phyloP scores from a whole-genome alignment of 2,797 vertebrate species.

The Cheirogaleus major region DNA sequence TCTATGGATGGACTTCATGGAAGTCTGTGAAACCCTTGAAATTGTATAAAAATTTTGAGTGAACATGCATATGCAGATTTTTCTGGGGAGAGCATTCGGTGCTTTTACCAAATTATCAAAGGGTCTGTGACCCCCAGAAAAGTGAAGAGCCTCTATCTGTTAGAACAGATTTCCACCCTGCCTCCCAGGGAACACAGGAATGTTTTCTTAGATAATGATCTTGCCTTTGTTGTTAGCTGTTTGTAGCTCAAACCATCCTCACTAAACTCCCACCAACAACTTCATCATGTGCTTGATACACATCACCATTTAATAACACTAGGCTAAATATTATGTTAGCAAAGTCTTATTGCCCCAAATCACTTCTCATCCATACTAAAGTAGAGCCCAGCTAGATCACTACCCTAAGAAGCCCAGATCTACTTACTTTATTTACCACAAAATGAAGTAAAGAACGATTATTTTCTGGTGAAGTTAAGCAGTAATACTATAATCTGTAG shows the following conservation, averaged over 20 bases:
- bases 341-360: neutral
- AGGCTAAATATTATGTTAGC: neutral
- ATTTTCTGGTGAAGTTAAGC: neutral
- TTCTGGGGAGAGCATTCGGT: neutral
- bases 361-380: neutral
- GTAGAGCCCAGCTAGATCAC: neutral
- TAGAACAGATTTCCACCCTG: neutral
- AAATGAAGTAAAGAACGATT: neutral
- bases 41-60: neutral
- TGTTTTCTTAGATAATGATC: constrained; percentile 39
- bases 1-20: neutral
- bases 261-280: neutral
- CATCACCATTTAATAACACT: neutral
- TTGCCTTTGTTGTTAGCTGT: constrained; percentile 16
- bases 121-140: neutral
- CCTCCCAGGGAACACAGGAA: constrained; percentile 30
- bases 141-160: neutral
- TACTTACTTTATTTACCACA: neutral
- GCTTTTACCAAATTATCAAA: neutral
- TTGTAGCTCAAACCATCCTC: neutral
- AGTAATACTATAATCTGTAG: neutral
- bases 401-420: neutral
- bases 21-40: neutral
- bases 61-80: neutral
- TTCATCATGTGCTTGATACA: neutral